Evolutionary conservation across 2,888 invertebrate genomes (phyloP).

Genomic region (Cephus pygmeus): DNA sequence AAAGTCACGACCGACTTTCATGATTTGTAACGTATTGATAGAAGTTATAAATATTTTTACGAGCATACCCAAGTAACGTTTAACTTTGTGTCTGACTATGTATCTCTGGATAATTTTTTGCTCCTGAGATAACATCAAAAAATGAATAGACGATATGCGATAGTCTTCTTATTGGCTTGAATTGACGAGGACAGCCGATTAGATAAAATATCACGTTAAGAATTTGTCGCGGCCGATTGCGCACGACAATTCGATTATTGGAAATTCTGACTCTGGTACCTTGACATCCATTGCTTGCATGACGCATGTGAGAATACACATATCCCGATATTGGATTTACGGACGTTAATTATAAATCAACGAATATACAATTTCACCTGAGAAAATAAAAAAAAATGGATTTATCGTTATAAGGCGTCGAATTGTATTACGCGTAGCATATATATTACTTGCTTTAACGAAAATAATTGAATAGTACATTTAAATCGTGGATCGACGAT

Average conservation of each 20-base stretch:
- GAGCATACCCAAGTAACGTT: not conserved
- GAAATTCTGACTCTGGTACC: not conserved
- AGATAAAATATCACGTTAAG: not conserved
- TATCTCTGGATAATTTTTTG: too few relatives aligned
- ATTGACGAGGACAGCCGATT: not conserved
- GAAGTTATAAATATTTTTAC: too few relatives aligned
- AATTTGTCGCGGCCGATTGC: not conserved
- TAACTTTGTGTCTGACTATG: not conserved
- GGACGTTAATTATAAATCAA: not conserved
- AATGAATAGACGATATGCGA: not conserved
- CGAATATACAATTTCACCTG: not conserved
- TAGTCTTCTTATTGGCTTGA: not conserved
- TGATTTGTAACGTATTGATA: too few relatives aligned
- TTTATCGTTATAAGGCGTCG: not conserved
- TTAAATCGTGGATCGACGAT: not conserved
- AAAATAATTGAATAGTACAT: not conserved
- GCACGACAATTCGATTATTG: not conserved
- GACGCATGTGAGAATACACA: not conserved
- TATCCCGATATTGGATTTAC: not conserved
- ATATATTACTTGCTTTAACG: not conserved
- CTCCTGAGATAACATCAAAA: not conserved
- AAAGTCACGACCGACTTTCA: not conserved
- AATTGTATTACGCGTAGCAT: not conserved
- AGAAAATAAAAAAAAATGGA: not conserved
- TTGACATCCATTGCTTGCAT: not conserved